Evolutionary conservation across 2,113 vertebrate genomes (phyloP).

Genomic region (Varanus komodoensis): DNA sequence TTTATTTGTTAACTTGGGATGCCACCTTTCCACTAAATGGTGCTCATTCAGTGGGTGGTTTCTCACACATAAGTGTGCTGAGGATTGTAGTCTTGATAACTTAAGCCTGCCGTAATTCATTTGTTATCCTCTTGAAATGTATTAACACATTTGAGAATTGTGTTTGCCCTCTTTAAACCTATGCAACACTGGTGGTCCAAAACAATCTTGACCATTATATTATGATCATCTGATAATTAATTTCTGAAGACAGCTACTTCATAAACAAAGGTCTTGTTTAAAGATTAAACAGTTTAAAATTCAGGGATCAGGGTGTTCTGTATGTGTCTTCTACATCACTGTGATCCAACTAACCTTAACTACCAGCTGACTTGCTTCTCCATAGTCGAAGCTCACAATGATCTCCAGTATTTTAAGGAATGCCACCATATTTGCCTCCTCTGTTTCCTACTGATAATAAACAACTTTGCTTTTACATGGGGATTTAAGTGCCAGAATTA

Average conservation of each 20-base stretch:
- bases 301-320: too few relatives aligned
- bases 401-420: not conserved
- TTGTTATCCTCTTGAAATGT: not conserved
- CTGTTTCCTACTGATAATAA: not conserved
- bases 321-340: not conserved
- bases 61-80: not conserved
- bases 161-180: not conserved
- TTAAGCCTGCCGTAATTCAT: not conserved
- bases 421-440: not conserved
- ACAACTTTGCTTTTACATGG: too few relatives aligned
- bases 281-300: not conserved
- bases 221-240: not conserved
- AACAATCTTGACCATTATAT: not conserved
- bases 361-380: not conserved
- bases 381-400: not conserved
- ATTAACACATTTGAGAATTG: not conserved
- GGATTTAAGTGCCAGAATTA: not conserved
- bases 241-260: not conserved
- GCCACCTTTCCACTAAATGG: not conserved
- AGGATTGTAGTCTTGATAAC: not conserved
- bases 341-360: not conserved
- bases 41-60: not conserved
- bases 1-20: not conserved
- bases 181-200: not conserved
- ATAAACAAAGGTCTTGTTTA: conserved; percentile 11